Conservation (phyloP, 2,888 invertebrate genomes). For the Synanthedon myopaeformis region DNA sequence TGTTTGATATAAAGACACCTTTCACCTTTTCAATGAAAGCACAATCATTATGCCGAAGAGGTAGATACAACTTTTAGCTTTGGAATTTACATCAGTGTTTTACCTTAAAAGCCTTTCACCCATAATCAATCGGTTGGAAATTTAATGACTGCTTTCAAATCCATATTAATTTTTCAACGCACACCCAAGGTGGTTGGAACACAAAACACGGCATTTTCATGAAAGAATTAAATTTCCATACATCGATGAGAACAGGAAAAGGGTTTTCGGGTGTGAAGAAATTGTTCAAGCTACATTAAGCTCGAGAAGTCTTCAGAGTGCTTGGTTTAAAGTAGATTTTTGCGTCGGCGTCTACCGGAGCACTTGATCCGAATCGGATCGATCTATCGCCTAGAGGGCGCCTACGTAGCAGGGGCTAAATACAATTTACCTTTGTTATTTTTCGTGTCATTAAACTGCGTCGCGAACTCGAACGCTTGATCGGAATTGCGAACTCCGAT, state of each 20-base stretch:
- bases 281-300: constrained; percentile 28
- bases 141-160: constrained; percentile 64
- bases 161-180: constrained; percentile 49
- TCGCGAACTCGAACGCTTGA: constrained; percentile 66
- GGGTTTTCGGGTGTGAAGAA: constrained; percentile 30
- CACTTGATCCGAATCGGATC: constrained; percentile 41
- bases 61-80: constrained; percentile 28
- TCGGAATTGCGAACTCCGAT: constrained; percentile 66
- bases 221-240: constrained; percentile 65
- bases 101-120: constrained; percentile 57
- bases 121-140: constrained; percentile 56
- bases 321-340: constrained; percentile 49
- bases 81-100: constrained; percentile 44
- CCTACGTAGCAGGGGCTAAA: constrained; percentile 59
- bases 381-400: constrained; percentile 50
- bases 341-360: constrained; percentile 33
- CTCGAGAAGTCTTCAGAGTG: constrained; percentile 46
- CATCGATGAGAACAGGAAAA: constrained; percentile 45
- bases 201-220: constrained; percentile 51
- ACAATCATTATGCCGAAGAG: constrained; percentile 12
- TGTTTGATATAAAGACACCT: background rate
- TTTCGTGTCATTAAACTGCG: constrained; percentile 71
- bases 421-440: constrained; percentile 72
- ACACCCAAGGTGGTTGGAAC: constrained; percentile 38
- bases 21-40: background rate